phyloP scores from a whole-genome alignment of 2,113 vertebrate genomes.

The Rhombomys opimus region DNA sequence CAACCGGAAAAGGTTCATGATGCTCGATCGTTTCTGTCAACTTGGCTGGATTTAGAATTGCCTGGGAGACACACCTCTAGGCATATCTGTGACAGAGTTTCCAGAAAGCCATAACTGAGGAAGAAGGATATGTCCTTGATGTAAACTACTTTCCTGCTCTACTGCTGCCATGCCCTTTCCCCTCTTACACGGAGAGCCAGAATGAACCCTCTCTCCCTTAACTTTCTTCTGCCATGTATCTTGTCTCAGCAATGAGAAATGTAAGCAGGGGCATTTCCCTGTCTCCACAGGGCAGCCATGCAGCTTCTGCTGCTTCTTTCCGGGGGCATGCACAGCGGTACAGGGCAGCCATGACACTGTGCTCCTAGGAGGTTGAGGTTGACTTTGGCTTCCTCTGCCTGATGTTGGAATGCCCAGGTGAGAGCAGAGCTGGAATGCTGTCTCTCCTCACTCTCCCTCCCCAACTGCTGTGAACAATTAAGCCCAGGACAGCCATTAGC shows the following conservation, averaged over 20 bases:
- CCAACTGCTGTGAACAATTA: constrained; percentile 61
- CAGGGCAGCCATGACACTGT: background rate
- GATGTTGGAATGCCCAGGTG: background rate
- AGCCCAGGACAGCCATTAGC: constrained; percentile 70
- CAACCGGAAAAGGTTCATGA: background rate
- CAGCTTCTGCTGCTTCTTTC: too few relatives aligned
- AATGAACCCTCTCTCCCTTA: background rate
- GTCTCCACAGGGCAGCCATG: background rate
- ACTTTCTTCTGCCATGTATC: background rate
- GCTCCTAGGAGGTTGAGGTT: background rate
- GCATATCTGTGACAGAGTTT: background rate
- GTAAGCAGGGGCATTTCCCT: background rate
- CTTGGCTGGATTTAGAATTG: background rate
- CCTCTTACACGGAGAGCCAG: background rate
- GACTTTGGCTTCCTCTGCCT: background rate
- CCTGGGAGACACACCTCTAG: background rate
- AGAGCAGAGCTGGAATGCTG: background rate
- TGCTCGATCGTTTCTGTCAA: background rate
- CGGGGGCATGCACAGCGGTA: accelerated
- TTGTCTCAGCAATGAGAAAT: background rate
- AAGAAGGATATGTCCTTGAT: background rate
- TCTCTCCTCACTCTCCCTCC: background rate
- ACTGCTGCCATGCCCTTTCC: background rate
- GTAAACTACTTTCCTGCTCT: background rate
- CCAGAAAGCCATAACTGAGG: background rate